These are phyloP conservation scores for Leptopilina myrica DNA, from an alignment of 2,888 invertebrate species.

Conservation along the genomic window DNA sequence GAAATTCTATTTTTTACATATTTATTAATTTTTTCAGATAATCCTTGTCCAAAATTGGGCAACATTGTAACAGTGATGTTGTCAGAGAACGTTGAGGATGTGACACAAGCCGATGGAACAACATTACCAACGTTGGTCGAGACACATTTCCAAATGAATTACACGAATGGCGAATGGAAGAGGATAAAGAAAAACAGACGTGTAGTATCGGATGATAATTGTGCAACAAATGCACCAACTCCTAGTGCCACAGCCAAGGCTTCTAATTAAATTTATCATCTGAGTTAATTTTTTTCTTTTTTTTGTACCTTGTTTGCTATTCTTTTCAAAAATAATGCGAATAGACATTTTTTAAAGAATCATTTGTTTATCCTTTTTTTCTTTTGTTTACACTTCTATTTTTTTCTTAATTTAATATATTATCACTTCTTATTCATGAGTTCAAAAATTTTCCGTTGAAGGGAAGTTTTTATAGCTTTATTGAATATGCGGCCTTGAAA, in stretches of 20 bases:
- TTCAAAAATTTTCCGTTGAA: neutral
- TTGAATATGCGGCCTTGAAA: slow-evolving; percentile 16
- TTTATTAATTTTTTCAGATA: slow-evolving; percentile 81
- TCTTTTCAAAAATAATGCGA: neutral
- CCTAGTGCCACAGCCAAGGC: slow-evolving; percentile 67
- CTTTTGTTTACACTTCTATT: neutral
- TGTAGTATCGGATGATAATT: slow-evolving; percentile 78
- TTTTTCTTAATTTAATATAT: neutral
- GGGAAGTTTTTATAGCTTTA: neutral
- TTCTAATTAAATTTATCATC: slow-evolving; percentile 62
- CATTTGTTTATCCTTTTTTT: neutral
- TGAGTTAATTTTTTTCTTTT: neutral
- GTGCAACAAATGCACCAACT: slow-evolving; percentile 61
- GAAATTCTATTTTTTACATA: no score
- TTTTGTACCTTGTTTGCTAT: slow-evolving; percentile 17
- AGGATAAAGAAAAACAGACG: slow-evolving; percentile 93
- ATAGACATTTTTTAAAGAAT: no score
- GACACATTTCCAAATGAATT: slow-evolving; percentile 99
- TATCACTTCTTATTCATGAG: neutral
- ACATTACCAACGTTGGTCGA: slow-evolving; percentile 89
- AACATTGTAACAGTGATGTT: slow-evolving; percentile 97
- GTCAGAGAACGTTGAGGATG: slow-evolving; percentile 93
- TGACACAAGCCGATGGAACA: slow-evolving; percentile 90
- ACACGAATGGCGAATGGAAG: slow-evolving; percentile 98
- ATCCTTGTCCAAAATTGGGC: slow-evolving; percentile 97